A percentile compares a stretch with the other conserved stretches of the same genome.
phyloP scores from a whole-genome alignment of 2,113 vertebrate genomes.

The Trogon melanurus region DNA sequence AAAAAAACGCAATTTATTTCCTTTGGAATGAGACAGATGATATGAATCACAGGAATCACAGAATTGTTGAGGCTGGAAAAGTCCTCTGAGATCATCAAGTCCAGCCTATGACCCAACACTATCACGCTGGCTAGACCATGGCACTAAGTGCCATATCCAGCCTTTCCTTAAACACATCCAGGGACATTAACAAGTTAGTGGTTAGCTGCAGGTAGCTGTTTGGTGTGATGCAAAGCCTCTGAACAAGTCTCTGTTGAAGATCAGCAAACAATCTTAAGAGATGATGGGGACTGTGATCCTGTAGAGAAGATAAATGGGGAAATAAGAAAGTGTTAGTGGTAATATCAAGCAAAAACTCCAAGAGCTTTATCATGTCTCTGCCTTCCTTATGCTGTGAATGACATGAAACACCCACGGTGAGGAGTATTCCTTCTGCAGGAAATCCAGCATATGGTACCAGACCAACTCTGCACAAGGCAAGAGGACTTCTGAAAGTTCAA shows the following conservation, averaged over 20 bases:
- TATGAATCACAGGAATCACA: no score
- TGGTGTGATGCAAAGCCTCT: not conserved
- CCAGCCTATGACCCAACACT: no score
- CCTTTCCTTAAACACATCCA: no score
- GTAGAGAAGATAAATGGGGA: not conserved
- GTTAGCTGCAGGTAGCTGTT: not conserved
- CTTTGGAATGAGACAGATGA: not conserved
- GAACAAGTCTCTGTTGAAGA: not conserved
- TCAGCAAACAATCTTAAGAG: not conserved
- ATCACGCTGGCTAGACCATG: no score
- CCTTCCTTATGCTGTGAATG: not conserved
- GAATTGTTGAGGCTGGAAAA: no score
- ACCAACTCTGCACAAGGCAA: not conserved
- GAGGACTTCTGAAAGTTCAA: not conserved
- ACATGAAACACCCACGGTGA: not conserved
- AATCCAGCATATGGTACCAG: not conserved
- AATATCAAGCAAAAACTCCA: not conserved
- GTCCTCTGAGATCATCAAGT: no score
- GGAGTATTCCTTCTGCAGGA: not conserved
- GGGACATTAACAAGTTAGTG: not conserved
- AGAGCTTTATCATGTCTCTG: not conserved
- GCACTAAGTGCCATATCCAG: no score
- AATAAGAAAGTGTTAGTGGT: not conserved
- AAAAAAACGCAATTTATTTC: not conserved
- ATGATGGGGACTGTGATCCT: not conserved